A percentile compares a stretch with the other conserved stretches of the same genome.
These are phyloP conservation scores for Sitta europaea DNA, from an alignment of 2,113 vertebrate species.

Conservation along the genomic window DNA sequence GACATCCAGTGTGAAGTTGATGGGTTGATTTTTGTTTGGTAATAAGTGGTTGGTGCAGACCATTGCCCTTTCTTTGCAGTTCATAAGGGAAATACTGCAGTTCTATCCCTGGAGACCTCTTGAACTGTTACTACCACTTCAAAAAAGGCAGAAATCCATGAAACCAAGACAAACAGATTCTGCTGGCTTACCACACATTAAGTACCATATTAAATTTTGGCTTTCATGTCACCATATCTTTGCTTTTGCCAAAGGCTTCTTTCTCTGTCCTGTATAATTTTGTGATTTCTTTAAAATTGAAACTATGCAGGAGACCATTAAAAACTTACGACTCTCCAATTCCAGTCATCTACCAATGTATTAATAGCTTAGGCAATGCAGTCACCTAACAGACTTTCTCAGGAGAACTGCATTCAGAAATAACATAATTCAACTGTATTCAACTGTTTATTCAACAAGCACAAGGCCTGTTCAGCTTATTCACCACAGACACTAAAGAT, in stretches of 20 bases:
- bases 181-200: not conserved
- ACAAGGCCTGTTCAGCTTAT: not conserved
- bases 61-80: not conserved
- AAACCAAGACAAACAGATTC: not conserved
- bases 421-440: not conserved
- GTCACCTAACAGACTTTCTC: not conserved
- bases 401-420: not conserved
- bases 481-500: not conserved
- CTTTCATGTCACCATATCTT: not conserved
- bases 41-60: not conserved
- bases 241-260: not conserved
- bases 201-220: not conserved
- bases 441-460: not conserved
- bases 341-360: not conserved
- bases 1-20: fast-evolving
- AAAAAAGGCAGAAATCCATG: not conserved
- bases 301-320: not conserved
- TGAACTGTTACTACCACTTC: not conserved
- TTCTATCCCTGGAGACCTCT: not conserved
- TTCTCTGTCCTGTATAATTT: not conserved
- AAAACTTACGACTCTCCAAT: not conserved
- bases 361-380: not conserved
- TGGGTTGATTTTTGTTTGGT: not conserved
- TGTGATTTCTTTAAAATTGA: not conserved
- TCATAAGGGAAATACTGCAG: not conserved